Base-by-base conservation (phyloP, 2,797 vertebrate species). In the Smutsia temminckii region DNA sequence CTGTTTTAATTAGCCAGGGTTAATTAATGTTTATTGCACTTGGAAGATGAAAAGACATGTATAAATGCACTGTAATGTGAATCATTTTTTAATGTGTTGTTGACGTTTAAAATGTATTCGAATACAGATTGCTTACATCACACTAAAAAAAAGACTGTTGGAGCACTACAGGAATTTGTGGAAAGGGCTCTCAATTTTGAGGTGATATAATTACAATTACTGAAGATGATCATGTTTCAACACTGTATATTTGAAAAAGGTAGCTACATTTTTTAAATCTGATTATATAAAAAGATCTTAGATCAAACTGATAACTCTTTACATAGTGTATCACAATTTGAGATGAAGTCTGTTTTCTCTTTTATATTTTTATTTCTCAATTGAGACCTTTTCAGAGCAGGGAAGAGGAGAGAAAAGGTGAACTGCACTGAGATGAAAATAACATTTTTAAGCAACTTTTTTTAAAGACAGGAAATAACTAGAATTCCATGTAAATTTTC, bases 1-100 rank as follows among this genome's bases (percentile, higher is more conserved):
- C 93, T 96, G 92, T 71, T 95, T 91, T 95, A 96, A 97, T 97
- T 97, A 95, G 71, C 85, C 16, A 55, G 49, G 95, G 89, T 96
- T 97, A 97, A 97, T 97, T 96, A 96, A 89, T 97, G 94, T 97
- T 97, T 97, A 95, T 79, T 75, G n/a, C 46, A 42, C 83, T 91
- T 83, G 46, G 55, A 95, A 89, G 94, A 96, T 96, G 89, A 97
- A 96, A 96, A 96, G 78, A 89, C 91, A 71, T 51, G 29, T 93
- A 74, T 95, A 94, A 86, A 96, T 72, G 79, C 49, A n/a, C 74
- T 16, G 5, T 94, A 89, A 77, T 27, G 16, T 91, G 69, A 88
- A 77, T 96, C 85, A 91, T 93, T 96, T 96, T 93, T 96, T 95
- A 95, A 85, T 94, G 91, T 93, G 81, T 86, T 86, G 29, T 92